Percentiles rank a stretch among this genome's conserved stretches.
phyloP scores from a whole-genome alignment of 2,797 vertebrate genomes.

The Ctenochaetus hawaiiensis region DNA sequence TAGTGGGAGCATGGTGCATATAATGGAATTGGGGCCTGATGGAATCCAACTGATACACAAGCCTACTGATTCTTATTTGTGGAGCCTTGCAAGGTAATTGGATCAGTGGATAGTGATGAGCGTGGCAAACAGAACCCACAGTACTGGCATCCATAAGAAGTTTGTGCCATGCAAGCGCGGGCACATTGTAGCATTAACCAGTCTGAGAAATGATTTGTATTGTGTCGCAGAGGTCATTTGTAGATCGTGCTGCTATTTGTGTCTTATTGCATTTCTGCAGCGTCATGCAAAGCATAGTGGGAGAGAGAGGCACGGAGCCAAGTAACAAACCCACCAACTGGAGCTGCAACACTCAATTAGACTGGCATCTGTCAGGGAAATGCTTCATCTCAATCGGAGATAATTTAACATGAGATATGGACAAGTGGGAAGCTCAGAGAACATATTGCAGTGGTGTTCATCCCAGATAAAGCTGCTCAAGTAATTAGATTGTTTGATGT shows the following conservation, averaged over 20 bases:
- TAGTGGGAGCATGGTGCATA: slow-evolving; percentile 18
- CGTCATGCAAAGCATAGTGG: slow-evolving; percentile 20
- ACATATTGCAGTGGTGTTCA: slow-evolving; percentile 53
- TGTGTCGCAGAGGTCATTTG: background rate
- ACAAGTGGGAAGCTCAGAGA: slow-evolving; percentile 53
- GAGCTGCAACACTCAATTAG: slow-evolving; percentile 70
- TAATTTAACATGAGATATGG: slow-evolving; percentile 65
- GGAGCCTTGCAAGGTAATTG: slow-evolving; percentile 30
- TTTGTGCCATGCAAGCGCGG: background rate
- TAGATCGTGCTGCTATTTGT: background rate
- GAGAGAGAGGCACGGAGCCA: slow-evolving; percentile 32
- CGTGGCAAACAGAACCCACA: slow-evolving; percentile 18
- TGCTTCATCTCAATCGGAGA: slow-evolving; percentile 60
- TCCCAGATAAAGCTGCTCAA: slow-evolving; percentile 56
- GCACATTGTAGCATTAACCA: slow-evolving; percentile 13
- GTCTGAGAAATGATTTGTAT: background rate
- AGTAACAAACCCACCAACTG: slow-evolving; percentile 51
- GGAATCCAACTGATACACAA: slow-evolving; percentile 35
- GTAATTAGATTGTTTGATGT: slow-evolving; percentile 71
- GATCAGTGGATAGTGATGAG: slow-evolving; percentile 40
- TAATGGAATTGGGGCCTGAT: slow-evolving; percentile 49
- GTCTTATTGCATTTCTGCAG: slow-evolving; percentile 29
- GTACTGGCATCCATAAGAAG: background rate
- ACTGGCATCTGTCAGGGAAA: slow-evolving; percentile 73
- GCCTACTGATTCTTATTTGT: slow-evolving; percentile 33